Evolutionary conservation across 2,888 invertebrate genomes (phyloP).

Genomic region (Subacronicta megacephala): DNA sequence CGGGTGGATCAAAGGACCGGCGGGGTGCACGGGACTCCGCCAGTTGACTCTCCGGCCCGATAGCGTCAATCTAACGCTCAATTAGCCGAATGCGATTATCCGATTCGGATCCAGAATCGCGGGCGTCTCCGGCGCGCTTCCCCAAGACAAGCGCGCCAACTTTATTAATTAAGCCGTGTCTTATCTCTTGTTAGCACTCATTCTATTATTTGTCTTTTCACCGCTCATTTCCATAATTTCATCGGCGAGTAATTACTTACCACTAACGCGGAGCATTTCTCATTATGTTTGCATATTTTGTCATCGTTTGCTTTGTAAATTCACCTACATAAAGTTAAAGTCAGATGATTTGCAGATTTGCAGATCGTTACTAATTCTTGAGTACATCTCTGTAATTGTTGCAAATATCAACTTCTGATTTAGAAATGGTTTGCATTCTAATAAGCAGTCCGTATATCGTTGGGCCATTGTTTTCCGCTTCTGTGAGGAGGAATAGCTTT

Average conservation of each 20-base stretch:
- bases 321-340: slow-evolving; percentile 68
- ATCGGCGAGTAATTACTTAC: slow-evolving; percentile 87
- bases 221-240: slow-evolving; percentile 90
- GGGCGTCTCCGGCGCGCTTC: slow-evolving; percentile 76
- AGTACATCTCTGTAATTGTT: slow-evolving; percentile 31
- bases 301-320: slow-evolving; percentile 79
- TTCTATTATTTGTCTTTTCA: slow-evolving; percentile 90
- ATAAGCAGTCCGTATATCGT: slow-evolving; percentile 59
- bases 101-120: slow-evolving; percentile 85
- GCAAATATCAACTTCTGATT: slow-evolving; percentile 27
- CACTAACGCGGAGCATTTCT: slow-evolving; percentile 82
- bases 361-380: slow-evolving; percentile 43
- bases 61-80: slow-evolving; percentile 89
- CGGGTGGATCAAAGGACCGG: slow-evolving; percentile 67
- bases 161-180: slow-evolving; percentile 90
- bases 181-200: slow-evolving; percentile 90
- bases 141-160: slow-evolving; percentile 86
- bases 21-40: slow-evolving; percentile 58
- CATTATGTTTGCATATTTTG: slow-evolving; percentile 87
- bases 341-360: slow-evolving; percentile 61
- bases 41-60: slow-evolving; percentile 75
- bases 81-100: slow-evolving; percentile 89
- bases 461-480: slow-evolving; percentile 71
- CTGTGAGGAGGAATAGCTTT: slow-evolving; percentile 77
- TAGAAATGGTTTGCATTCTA: slow-evolving; percentile 46